Base-by-base conservation (phyloP, 2,113 vertebrate species). In the Todiramphus chloris region DNA sequence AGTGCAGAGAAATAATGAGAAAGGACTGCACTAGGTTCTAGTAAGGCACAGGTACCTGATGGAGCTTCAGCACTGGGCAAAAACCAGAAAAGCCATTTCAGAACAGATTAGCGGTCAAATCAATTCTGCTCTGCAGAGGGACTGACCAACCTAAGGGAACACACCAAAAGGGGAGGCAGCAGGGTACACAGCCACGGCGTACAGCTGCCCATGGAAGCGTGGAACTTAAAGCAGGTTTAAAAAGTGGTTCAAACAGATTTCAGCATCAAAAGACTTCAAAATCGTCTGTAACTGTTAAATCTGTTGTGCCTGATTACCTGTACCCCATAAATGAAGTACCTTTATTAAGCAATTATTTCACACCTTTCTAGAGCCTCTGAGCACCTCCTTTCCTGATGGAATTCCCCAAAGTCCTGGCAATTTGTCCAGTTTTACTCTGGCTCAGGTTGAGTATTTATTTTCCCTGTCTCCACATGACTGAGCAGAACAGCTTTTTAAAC, bases 391-490 rank as follows among this genome's bases (percentile, higher is more conserved):
- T 81, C 74, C 86, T 69, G 77, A 41, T 81, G 76, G 62, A 92
- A 92, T 87, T 90, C 87, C 87, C 78, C 70, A 33, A 79, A 92
- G 60, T 37, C 55, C 73, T 10, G 55, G 37, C 39, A 72, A 85
- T 60, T 66, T 70, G 83, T 85, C 77, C 80, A 37, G 59, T 70
- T 96, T 78, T 48, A 88, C 89, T 77, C 84, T 39, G 67, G 35
- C 66, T 87, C 62, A 62, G 69, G 56, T 39, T 35, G 46, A 92
- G 59, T 53, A 83, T 94, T 93, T 93, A 55, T 41, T 92, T 85
- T 69, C 59, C 90, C 76, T 80, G 63, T 63, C 83, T 75, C 62
- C 91, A 89, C 76, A 41, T 66, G 94, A 96, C 86, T 43, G 62
- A 95, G 59, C 28, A 89, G 56, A 94, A 75, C 48, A 53, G 64